Base-by-base conservation (phyloP, 2,113 vertebrate species). In the Tautogolabrus adspersus region DNA sequence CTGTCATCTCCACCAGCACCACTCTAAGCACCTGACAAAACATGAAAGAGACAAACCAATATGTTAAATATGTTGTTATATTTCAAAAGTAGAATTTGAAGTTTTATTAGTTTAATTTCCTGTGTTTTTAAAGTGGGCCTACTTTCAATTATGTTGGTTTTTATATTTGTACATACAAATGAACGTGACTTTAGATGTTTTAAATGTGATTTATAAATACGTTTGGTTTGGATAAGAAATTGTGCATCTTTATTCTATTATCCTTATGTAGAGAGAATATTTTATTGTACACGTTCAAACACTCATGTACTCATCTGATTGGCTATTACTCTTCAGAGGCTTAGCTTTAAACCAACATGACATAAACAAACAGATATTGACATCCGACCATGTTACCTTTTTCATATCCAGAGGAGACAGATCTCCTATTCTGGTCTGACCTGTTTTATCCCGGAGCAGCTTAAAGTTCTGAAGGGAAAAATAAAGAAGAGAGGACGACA, bases 361-460 rank as follows among this genome's bases (percentile, higher is more conserved):
- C 10, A 13, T 49, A 19, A 5, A 21, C 10, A 57, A 52, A 54
- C 6, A 47, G 10, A 62, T 63, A 11, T 38, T 8, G 18, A 1
- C 5, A 22, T 7, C 30, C 0, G 12, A 38, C 6, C 11, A 38
- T 8, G 0, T 55, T 69, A 92, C 92, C 73, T 97, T 98, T 94
- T 97, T 98, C 97, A 99, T 98, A 82, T 99, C 98, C 88, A 95
- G 94, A 57, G 94, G 87, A 3, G 98, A 97, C 26, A 99, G 94
- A 87, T 98, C 96, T 52, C 97, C 97, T 67, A 97, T 94, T 90
- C 88, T 96, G 19, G 98, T 99, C 77, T 92, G 96, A 60, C 98
- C 98, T 0, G 97, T 99, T 95, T 98, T 99, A 90, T 98, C 97
- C 87, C 94, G 95, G 3, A 92, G 94, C 72, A 98, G 82, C 88